phyloP scores from a whole-genome alignment of 2,797 vertebrate species.

The Cottoperca gobio region DNA sequence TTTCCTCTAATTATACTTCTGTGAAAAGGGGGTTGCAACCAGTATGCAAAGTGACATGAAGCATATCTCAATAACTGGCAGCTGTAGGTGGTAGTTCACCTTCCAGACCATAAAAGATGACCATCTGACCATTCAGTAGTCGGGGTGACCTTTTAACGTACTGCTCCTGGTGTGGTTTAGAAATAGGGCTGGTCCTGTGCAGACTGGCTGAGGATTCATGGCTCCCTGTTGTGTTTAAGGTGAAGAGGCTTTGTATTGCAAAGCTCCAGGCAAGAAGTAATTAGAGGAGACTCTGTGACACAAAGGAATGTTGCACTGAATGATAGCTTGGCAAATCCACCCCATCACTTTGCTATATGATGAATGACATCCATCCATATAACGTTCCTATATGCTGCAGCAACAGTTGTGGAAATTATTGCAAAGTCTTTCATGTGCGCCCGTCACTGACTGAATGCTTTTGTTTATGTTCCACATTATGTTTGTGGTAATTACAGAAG shows the following conservation, averaged over 20 bases:
- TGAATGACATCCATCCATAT: conserved; percentile 41
- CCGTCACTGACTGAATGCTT: conserved; percentile 5
- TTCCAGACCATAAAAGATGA: conserved; percentile 40
- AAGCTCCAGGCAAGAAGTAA: conserved; percentile 81
- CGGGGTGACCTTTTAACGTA: conserved; percentile 62
- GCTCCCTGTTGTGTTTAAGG: conserved; percentile 67
- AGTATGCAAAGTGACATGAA: conserved; percentile 7
- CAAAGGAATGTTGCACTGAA: conserved; percentile 84
- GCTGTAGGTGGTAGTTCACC: conserved; percentile 45
- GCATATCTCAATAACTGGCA: conserved; percentile 40
- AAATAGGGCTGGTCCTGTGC: conserved; percentile 60
- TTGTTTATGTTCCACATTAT: conserved; percentile 4
- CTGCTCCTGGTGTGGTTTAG: conserved; percentile 48
- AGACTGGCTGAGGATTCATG: conserved; percentile 61
- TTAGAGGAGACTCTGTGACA: conserved; percentile 84
- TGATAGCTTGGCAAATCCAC: conserved; percentile 63
- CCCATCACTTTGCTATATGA: conserved; percentile 42
- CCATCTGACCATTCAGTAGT: conserved; percentile 48
- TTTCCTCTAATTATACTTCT: conserved; percentile 9
- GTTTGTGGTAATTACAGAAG: not conserved
- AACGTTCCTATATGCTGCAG: not conserved
- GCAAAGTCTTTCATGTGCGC: not conserved
- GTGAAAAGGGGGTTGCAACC: not conserved
- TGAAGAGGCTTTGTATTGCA: conserved; percentile 73
- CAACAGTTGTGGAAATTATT: conserved; percentile 13